Evolutionary conservation across 2,797 vertebrate genomes (phyloP), one percentile per base, ranked within the genome.

Genomic region (Enteromius fasciolatus): DNA sequence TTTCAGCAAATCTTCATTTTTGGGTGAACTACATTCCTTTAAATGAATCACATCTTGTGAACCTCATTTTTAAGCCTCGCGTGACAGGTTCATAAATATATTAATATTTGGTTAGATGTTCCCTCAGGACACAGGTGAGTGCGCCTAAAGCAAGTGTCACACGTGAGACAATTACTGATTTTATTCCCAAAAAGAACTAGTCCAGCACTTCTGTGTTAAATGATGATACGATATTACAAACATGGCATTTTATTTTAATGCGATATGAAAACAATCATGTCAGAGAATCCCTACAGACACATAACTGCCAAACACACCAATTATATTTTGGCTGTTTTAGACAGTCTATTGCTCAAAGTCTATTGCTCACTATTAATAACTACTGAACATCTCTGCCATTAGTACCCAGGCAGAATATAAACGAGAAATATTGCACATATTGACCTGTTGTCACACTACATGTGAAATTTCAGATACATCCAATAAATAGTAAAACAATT

Each of bases 61-160:
- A 17, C 28, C 46, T 46, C 11, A 61, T 59, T 70, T 70, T 59
- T 70, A 12, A 36, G 1, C 12, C 7, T 44, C n/a, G 7, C 31
- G 5, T 5, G 68, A 80, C 36, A 59, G 66, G 18, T 61, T 18
- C 54, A 80, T 72, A 72, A 61, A 61, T 33, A 61, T 33, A 72
- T 80, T 25, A 63, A 80, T 70, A 63, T 72, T 59, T 33, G 10
- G 18, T 48, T 23, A 17, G 67, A 33, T 48, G 8, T 44, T 72
- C 18, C 39, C 36, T 69, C 15, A 44, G 64, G 64, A 54, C 12
- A 36, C 31, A 57, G 64, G 9, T 57, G 15, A 18, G 33, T 28
- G 48, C 57, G 33, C 59, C 41, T 48, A 12, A 54, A 36, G 64
- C 46, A 68, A 9, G 77, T 44, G 77, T 28, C 31, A 41, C 12